These are phyloP conservation scores for Mycetomoellerius zeteki DNA, from an alignment of 1,140 invertebrate species.

Conservation along the genomic window DNA sequence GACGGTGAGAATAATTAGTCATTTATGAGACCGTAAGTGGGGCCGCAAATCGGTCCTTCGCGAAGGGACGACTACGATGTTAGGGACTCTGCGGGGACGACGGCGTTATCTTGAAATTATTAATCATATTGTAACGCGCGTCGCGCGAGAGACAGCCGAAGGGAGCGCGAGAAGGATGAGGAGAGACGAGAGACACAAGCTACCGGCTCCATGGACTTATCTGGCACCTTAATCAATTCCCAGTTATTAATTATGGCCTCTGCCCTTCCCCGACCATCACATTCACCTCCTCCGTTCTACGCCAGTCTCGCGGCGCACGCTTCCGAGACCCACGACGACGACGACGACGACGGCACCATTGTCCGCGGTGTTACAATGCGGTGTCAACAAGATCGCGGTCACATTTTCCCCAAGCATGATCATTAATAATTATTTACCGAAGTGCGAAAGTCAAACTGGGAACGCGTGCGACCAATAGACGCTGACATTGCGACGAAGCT, in stretches of 20 bases:
- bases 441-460: slow-evolving; percentile 49
- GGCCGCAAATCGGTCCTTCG: slow-evolving; percentile 82
- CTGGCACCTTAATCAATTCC: slow-evolving; percentile 87
- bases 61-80: slow-evolving; percentile 73
- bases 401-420: slow-evolving; percentile 76
- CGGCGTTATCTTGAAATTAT: slow-evolving; percentile 85
- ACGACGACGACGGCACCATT: slow-evolving; percentile 77
- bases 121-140: slow-evolving; percentile 84
- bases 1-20: slow-evolving; percentile 83
- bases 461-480: slow-evolving; percentile 8
- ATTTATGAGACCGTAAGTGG: slow-evolving; percentile 85
- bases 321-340: slow-evolving; percentile 64
- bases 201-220: slow-evolving; percentile 81
- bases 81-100: slow-evolving; percentile 73
- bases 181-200: slow-evolving; percentile 67
- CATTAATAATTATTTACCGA: slow-evolving; percentile 85
- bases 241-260: slow-evolving; percentile 85
- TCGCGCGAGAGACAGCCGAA: slow-evolving; percentile 50
- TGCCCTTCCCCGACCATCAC: slow-evolving; percentile 55
- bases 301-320: slow-evolving; percentile 56
- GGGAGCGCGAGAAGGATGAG: slow-evolving; percentile 41
- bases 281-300: slow-evolving; percentile 45
- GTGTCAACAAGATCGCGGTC: slow-evolving; percentile 83
- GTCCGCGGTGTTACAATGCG: slow-evolving; percentile 82
- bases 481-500: not conserved